phyloP scores from a whole-genome alignment of 2,113 vertebrate species.

The Platycercus adscitus region DNA sequence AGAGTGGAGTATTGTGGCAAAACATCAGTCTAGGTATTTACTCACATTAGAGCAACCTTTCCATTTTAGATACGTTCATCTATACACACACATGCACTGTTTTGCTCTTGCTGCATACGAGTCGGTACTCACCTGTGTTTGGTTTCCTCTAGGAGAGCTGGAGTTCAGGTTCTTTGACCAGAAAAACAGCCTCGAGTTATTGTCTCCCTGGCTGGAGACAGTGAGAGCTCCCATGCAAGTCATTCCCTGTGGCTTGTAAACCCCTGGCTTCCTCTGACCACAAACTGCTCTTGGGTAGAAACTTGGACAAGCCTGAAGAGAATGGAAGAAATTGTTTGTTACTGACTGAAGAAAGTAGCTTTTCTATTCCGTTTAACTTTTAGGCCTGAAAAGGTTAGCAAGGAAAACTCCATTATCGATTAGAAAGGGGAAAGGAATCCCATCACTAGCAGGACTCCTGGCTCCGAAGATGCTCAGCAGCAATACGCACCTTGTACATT shows the following conservation, averaged over 20 bases:
- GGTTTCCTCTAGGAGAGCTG: conserved; percentile 44
- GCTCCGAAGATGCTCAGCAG: background rate
- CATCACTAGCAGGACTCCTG: background rate
- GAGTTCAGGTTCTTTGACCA: conserved; percentile 63
- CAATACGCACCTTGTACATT: background rate
- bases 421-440: background rate
- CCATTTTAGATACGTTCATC: accelerated
- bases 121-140: background rate
- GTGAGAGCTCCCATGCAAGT: conserved; percentile 53
- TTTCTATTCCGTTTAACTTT: background rate
- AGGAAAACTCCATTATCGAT: background rate
- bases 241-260: conserved; percentile 73
- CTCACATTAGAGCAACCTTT: background rate
- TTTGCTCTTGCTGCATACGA: background rate
- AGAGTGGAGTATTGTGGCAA: background rate
- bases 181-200: conserved; percentile 55
- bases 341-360: conserved; percentile 30
- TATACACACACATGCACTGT: accelerated
- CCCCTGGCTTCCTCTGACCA: background rate
- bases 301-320: background rate
- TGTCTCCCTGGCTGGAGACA: conserved; percentile 64
- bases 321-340: background rate
- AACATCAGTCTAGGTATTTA: background rate
- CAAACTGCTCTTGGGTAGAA: background rate
- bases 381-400: background rate